Conservation (phyloP, 2,113 vertebrate genomes). For the Cettia cetti region DNA sequence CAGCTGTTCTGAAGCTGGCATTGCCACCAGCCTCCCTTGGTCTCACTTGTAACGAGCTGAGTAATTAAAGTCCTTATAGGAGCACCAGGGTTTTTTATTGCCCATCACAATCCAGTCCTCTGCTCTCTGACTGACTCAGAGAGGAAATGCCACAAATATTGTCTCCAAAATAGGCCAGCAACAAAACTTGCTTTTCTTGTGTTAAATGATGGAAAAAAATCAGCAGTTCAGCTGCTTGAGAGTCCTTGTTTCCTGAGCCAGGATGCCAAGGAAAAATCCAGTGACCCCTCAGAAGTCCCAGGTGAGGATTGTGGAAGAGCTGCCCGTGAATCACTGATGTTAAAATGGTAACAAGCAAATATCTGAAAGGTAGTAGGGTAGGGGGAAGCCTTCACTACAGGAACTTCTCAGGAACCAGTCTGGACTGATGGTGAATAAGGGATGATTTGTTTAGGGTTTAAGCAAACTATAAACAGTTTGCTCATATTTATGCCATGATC, state of each 20-base stretch:
- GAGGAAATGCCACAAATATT: neutral
- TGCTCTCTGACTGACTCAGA: neutral
- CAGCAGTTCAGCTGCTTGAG: neutral
- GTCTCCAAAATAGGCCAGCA: neutral
- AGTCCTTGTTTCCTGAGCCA: neutral
- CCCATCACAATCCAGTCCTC: neutral
- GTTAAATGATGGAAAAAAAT: neutral
- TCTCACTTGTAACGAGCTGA: slow-evolving; percentile 30
- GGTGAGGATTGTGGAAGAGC: neutral
- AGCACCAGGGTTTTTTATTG: slow-evolving; percentile 17
- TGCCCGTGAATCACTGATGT: neutral
- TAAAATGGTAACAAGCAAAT: neutral
- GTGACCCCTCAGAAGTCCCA: neutral
- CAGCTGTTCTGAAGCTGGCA: neutral
- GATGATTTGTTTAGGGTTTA: neutral
- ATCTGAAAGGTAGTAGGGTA: neutral
- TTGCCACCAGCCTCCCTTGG: neutral
- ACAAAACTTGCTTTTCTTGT: neutral
- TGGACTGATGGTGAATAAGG: neutral
- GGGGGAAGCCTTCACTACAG: neutral
- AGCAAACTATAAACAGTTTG: neutral
- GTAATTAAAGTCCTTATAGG: slow-evolving; percentile 29
- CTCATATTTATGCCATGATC: neutral
- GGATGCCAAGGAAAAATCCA: neutral
- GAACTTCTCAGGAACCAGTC: neutral